These are phyloP conservation scores for mouse (Mus musculus) DNA, from an alignment of 2,113 vertebrate genomes.

Conservation along the genomic window GRCm39 chr11:39035001-39035500, in stretches of 20 bases:
- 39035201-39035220: slow-evolving; percentile 27
- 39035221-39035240: slow-evolving; percentile 53
- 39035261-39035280: slow-evolving; percentile 29
- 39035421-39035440: too few species aligned
- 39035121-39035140: not conserved
- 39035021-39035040: not conserved
- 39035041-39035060: not conserved
- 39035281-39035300: not conserved
- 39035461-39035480: too few species aligned
- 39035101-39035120: slow-evolving; percentile 6
- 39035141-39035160: not conserved
- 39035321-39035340: not conserved
- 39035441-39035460: too few species aligned
- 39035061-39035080: not conserved
- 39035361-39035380: not conserved
- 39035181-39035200: slow-evolving; percentile 62
- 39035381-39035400: not conserved
- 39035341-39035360: not conserved
- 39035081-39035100: slow-evolving; percentile 60
- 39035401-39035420: not conserved
- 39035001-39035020: slow-evolving; percentile 26
- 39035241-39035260: slow-evolving; percentile 17
- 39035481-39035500: too few species aligned
- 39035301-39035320: slow-evolving; percentile 10
- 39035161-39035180: slow-evolving; percentile 12